A percentile compares a stretch with the other conserved stretches of the same genome.
These are phyloP conservation scores for Bacillus rossius DNA, from an alignment of 1,140 invertebrate genomes.

Conservation along the genomic window DNA sequence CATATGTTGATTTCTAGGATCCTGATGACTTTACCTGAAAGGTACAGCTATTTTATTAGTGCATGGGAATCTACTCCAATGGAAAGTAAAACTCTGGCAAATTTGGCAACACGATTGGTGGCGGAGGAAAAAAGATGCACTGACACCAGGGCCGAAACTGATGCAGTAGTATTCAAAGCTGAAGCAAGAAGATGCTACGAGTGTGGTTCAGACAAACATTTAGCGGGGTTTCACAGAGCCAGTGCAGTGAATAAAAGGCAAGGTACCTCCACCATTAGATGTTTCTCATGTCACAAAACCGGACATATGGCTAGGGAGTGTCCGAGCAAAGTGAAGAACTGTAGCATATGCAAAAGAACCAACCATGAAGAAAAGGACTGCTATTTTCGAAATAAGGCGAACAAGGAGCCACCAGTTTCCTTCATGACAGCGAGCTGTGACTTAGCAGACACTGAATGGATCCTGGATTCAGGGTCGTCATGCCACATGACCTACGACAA, in stretches of 20 bases:
- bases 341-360: background rate
- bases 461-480: constrained; percentile 1
- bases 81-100: no score
- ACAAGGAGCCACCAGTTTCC: background rate
- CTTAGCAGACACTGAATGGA: background rate
- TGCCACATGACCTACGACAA: background rate
- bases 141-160: background rate
- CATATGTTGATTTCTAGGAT: no score
- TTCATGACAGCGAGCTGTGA: background rate
- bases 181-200: background rate
- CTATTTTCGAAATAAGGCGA: background rate
- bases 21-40: no score
- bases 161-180: background rate
- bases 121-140: no score
- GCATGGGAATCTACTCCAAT: no score
- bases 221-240: no score
- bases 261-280: background rate
- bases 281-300: background rate
- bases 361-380: constrained; percentile 1
- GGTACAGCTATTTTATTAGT: no score
- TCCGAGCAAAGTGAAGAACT: background rate
- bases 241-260: background rate
- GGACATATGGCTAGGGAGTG: background rate
- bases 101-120: no score
- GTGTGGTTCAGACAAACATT: background rate